Evolutionary conservation across 1,140 invertebrate species (phyloP), one percentile per base, ranked within the genome.

Genomic region (Papilio helenus): DNA sequence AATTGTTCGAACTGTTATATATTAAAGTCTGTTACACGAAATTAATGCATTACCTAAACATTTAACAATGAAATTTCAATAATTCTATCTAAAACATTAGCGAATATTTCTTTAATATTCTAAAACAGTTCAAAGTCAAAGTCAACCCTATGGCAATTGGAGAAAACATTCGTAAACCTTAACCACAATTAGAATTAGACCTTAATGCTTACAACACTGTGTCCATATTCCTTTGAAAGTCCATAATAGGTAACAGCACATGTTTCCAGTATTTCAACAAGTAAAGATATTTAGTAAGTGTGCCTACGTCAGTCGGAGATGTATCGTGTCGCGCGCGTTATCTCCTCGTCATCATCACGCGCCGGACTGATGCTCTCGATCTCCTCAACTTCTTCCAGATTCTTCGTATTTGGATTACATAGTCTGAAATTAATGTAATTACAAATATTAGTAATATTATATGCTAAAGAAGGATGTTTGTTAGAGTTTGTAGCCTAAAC

Each of bases 401-500:
- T 95, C 92, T 86, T 96, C 88, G 89, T 96, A 92, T 86, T 96
- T 85, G 86, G 95, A 87, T 88, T 96, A 92, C 84, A 95, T 89
- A 88, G 95, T 93, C 85, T 95, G 89, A 42, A 90, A 91, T 72
- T 65, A 44, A 7, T 46, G 5, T 8, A 80, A n/a, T 51, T 68
- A 46, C 20, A 20, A 26, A 49, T 73, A 46, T 42, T 46, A 18
- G 16, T 71, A 39, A 20, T 39, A 71, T 9, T 42, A 42, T 9
- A 42, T 42, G n/a, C n/a, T n/a, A n/a, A n/a, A n/a, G n/a, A n/a
- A n/a, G 34, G 4, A 39, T 39, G 34, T 39, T 39, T 39, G 34
- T 39, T 39, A 39, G 34, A 39, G 34, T 39, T 39, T 39, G 8
- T 7, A 5, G 7, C 34, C 5, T 39, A 39, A 39, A 39, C 34